phyloP scores from a whole-genome alignment of 1,140 invertebrate species.

The Pseudomyrmex concolor region DNA sequence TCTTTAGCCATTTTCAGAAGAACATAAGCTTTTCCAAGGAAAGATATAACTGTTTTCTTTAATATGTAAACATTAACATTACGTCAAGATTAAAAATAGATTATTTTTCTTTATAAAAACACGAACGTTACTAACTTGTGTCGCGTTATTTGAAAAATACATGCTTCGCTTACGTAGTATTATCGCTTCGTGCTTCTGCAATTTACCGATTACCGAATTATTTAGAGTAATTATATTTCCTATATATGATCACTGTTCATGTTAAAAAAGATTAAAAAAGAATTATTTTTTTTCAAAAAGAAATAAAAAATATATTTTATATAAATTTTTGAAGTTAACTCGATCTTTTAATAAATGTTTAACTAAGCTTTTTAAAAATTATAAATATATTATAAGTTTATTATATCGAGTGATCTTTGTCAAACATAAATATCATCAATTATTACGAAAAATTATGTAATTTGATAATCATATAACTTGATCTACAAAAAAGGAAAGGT shows the following conservation, averaged over 20 bases:
- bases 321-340: neutral
- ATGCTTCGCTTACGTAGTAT: neutral
- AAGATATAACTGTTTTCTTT: neutral
- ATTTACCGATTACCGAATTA: conserved; percentile 20
- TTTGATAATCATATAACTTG: neutral
- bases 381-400: neutral
- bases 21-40: neutral
- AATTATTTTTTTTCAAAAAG: too few species aligned
- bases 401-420: neutral
- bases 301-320: too few species aligned
- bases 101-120: neutral
- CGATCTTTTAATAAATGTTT: too few species aligned
- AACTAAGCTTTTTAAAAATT: too few species aligned
- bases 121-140: neutral
- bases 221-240: neutral
- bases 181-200: neutral
- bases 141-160: neutral
- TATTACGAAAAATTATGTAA: neutral
- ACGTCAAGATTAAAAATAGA: neutral
- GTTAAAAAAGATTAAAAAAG: too few species aligned
- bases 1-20: neutral
- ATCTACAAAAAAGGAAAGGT: neutral
- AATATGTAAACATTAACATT: neutral
- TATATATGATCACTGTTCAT: too few species aligned
- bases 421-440: neutral